Evolutionary conservation across 2,888 invertebrate species (phyloP).

Genomic region (Cerastis rubricosa): DNA sequence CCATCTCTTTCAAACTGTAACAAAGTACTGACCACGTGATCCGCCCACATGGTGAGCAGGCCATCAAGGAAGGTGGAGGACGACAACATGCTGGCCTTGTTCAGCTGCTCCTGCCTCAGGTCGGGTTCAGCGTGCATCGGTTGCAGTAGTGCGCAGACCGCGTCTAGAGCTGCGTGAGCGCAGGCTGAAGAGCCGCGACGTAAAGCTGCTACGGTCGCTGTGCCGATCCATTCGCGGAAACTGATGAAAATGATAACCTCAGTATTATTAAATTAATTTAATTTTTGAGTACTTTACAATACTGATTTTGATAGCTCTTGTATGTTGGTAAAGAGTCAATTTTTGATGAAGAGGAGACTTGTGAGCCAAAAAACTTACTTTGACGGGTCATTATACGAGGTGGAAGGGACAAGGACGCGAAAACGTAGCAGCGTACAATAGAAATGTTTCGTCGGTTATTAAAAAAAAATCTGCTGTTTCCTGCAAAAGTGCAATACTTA

Average conservation of each 20-base stretch:
- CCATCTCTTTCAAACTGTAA: neutral
- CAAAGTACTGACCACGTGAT: constrained; percentile 93
- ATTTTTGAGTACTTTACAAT: neutral
- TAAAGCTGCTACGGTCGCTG: constrained; percentile 97
- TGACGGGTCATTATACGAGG: neutral
- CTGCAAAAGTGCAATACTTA: too few species aligned
- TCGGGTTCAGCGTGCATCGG: constrained; percentile 99
- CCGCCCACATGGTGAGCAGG: constrained; percentile 98
- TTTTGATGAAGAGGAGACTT: neutral
- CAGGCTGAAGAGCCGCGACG: constrained; percentile 97
- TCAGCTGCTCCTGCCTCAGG: constrained; percentile 98
- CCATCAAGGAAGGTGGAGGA: constrained; percentile 98
- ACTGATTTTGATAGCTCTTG: neutral
- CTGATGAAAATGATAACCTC: constrained; percentile 80
- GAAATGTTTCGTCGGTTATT: too few species aligned
- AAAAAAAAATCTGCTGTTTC: too few species aligned
- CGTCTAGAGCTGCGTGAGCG: constrained; percentile 99
- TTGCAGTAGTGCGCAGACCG: constrained; percentile 99
- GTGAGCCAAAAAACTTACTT: neutral
- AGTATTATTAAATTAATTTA: neutral
- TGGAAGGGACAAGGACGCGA: too few species aligned
- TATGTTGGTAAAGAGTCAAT: neutral
- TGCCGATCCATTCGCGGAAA: constrained; percentile 98
- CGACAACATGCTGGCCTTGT: constrained; percentile 98
- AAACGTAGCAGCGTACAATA: too few species aligned